Evolutionary conservation across 1,140 invertebrate species (phyloP).

Genomic region (Drosophila orena): DNA sequence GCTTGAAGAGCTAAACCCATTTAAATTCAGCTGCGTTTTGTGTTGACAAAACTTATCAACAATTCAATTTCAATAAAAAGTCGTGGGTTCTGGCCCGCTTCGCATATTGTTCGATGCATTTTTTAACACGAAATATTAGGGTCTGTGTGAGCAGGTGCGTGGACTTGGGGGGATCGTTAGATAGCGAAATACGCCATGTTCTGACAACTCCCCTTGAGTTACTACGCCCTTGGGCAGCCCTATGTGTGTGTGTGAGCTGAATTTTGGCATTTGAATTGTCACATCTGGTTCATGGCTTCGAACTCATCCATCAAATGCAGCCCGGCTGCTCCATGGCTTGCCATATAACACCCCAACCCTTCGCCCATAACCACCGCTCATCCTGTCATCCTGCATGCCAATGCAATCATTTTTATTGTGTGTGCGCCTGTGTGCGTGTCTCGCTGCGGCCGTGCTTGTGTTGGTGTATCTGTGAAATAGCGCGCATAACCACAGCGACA

Average conservation of each 20-base stretch:
- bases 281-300: constrained; percentile 76
- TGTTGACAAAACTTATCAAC: constrained; percentile 83
- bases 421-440: constrained; percentile 28
- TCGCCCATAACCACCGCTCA: constrained; percentile 2
- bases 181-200: background rate
- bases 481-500: constrained; percentile 64
- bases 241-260: constrained; percentile 39
- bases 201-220: constrained; percentile 18
- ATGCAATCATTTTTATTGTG: constrained; percentile 82
- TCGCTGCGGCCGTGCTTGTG: constrained; percentile 20
- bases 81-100: constrained; percentile 49
- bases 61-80: constrained; percentile 84
- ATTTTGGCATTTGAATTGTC: constrained; percentile 80
- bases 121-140: constrained; percentile 62
- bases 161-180: constrained; percentile 9
- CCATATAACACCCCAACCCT: background rate
- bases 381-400: constrained; percentile 65
- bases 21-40: constrained; percentile 55
- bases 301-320: constrained; percentile 81
- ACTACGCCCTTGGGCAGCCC: constrained; percentile 29
- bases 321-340: constrained; percentile 19
- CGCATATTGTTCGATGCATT: constrained; percentile 74
- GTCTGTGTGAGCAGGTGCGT: constrained; percentile 34
- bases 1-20: constrained; percentile 12
- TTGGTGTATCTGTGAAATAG: constrained; percentile 55